Evolutionary conservation across 1,140 invertebrate species (phyloP), one percentile per base, ranked within the genome.

Genomic region (Araneus ventricosus): DNA sequence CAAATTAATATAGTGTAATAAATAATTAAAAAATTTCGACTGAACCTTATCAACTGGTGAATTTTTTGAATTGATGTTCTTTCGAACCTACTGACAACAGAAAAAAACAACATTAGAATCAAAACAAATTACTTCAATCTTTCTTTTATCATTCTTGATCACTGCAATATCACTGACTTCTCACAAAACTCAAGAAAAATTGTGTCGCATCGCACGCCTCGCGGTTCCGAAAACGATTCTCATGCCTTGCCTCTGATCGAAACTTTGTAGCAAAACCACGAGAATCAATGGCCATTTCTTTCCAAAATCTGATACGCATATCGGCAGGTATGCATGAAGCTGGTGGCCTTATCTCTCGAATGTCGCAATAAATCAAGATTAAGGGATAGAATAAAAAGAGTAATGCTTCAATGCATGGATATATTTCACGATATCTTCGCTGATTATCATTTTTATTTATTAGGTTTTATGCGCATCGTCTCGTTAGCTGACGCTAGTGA

Each of bases 261-360:
- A 14, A 75, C 20, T 5, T 34, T 75, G 70, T 75, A 37, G 34
- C 70, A 75, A 75, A n/a, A 75, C 30, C 70, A 75, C 70, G 4
- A 34, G 70, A 75, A 75, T 34, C 70, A 75, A 75, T 34, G 34
- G 27, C 20, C 30, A 75, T 37, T 75, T 20, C 34, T 63, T 22
- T 63, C 20, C 22, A 7, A 34, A 75, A 75, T 75, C 30, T 34
- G 70, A 75, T 75, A 75, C 37, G 70, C 30, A 75, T 75, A 75
- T 75, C 14, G 70, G 70, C 70, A 75, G 70, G 34, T 75, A 75
- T 75, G 30, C 70, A 75, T 75, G 17, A 37, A 75, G 30, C 70
- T 75, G 20, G 30, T 4, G 30, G 34, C 34, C 70, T 75, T 75
- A 75, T 75, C 70, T 37, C 30, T 20, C 10, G 20, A 75, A 37